These are phyloP conservation scores for Calameuta pallipes DNA, from an alignment of 2,888 invertebrate species.

Conservation along the genomic window DNA sequence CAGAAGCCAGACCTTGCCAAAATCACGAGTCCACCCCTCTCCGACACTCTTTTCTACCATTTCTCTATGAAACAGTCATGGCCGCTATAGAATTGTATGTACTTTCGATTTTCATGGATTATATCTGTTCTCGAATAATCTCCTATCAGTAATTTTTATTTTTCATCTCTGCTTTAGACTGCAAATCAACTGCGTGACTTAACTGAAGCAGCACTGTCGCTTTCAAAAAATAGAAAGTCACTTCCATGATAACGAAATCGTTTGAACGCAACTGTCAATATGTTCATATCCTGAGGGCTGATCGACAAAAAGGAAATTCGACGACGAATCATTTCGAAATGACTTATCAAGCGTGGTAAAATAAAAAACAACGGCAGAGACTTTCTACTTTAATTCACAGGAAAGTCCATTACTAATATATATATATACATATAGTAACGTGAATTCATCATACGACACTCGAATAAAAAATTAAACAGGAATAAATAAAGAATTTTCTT, in stretches of 20 bases:
- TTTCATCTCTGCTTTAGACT: background rate
- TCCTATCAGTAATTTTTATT: background rate
- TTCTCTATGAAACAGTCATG: background rate
- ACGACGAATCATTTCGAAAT: background rate
- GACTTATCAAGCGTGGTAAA: background rate
- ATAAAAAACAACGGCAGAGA: background rate
- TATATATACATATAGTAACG: background rate
- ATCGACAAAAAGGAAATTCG: background rate
- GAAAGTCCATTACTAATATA: background rate
- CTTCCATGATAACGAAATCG: background rate
- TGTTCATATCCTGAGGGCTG: background rate
- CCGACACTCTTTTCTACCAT: background rate
- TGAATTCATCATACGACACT: background rate
- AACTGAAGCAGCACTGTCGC: background rate
- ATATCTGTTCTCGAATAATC: background rate
- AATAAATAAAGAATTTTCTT: background rate
- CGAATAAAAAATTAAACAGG: background rate
- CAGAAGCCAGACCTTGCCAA: constrained; percentile 48
- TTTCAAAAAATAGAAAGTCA: constrained; percentile 3
- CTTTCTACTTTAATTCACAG: background rate
- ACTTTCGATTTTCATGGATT: background rate
- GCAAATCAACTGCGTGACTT: background rate
- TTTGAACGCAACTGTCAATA: background rate
- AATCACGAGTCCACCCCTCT: constrained; percentile 49
- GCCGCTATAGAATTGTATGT: background rate